Conservation (phyloP, 2,113 vertebrate genomes). For the Danio rerio region GRCz12tu NC_133180.1:2619001-2619500, state of each 20-base stretch:
- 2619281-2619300: too few relatives aligned
- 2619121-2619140: neutral
- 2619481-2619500: too few relatives aligned
- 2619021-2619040: too few relatives aligned
- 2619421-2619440: constrained; percentile 55
- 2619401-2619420: neutral
- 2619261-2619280: constrained; percentile 5
- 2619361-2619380: too few relatives aligned
- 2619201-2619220: constrained; percentile 17
- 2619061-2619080: neutral
- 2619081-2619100: neutral
- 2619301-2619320: too few relatives aligned
- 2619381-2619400: too few relatives aligned
- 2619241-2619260: constrained; percentile 32
- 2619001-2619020: too few relatives aligned
- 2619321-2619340: neutral
- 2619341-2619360: neutral
- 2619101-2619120: neutral
- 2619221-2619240: constrained; percentile 5
- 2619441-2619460: constrained; percentile 59
- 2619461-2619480: constrained; percentile 30
- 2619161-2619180: neutral
- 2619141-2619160: neutral
- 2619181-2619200: constrained; percentile 20
- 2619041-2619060: too few relatives aligned